phyloP scores from a whole-genome alignment of 2,113 vertebrate genomes.

The Tinamus guttatus region DNA sequence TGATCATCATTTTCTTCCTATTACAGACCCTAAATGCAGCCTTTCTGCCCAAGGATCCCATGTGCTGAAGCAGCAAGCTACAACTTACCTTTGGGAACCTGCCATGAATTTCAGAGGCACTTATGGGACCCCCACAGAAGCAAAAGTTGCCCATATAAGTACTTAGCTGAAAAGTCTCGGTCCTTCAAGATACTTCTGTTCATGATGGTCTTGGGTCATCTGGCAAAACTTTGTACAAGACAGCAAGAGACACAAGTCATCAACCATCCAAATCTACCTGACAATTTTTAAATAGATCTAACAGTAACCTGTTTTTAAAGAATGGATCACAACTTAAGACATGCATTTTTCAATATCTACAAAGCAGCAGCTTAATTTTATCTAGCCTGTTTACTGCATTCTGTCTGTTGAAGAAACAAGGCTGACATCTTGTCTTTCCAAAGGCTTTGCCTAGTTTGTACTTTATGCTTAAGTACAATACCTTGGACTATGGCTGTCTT shows the following conservation, averaged over 20 bases:
- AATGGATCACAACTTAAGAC: too few species aligned
- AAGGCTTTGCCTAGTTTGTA: not conserved
- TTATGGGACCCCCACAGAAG: not conserved
- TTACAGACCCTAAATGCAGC: not conserved
- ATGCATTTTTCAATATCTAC: not conserved
- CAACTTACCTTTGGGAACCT: not conserved
- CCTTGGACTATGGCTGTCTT: not conserved
- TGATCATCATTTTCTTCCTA: not conserved
- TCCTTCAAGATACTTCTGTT: too few species aligned
- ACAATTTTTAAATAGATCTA: not conserved
- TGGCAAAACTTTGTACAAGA: not conserved
- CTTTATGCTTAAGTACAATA: not conserved
- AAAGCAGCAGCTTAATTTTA: not conserved
- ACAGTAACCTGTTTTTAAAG: not conserved
- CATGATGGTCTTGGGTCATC: not conserved
- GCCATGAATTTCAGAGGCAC: not conserved
- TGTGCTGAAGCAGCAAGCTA: too few species aligned
- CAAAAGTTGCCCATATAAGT: too few species aligned
- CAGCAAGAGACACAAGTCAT: not conserved
- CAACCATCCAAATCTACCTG: not conserved
- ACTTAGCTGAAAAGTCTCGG: not conserved
- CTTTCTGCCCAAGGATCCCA: not conserved
- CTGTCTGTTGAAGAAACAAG: not conserved
- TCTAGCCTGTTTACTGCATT: not conserved
- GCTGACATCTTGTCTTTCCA: not conserved